A percentile compares a stretch with the other conserved stretches of the same genome.
These are phyloP conservation scores for Pardosa pseudoannulata DNA, from an alignment of 2,888 invertebrate species.

Conservation along the genomic window DNA sequence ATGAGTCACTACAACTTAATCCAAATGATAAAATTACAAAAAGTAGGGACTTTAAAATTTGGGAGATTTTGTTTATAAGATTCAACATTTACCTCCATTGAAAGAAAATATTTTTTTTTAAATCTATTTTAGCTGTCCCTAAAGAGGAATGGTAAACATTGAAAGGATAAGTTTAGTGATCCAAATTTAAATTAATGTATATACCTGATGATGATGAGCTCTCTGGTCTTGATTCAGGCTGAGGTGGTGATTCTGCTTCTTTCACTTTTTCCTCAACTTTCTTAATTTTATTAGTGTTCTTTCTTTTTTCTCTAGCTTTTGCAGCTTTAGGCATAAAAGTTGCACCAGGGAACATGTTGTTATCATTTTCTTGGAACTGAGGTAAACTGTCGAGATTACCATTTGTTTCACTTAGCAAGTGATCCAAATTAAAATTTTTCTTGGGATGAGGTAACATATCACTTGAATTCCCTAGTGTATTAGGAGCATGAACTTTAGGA, in stretches of 20 bases:
- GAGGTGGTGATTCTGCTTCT: constrained; percentile 55
- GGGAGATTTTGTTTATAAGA: no score
- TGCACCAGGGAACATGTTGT: constrained; percentile 40
- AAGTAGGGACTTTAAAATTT: no score
- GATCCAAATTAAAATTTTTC: constrained; percentile 63
- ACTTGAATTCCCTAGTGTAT: constrained; percentile 50
- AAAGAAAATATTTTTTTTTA: no score
- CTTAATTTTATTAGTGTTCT: constrained; percentile 35
- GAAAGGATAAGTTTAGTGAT: no score
- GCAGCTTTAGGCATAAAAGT: constrained; percentile 26
- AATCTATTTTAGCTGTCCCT: no score
- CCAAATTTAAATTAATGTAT: no score
- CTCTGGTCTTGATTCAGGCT: constrained; percentile 51
- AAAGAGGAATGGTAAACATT: no score
- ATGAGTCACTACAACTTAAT: no score
- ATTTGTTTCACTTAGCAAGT: constrained; percentile 66
- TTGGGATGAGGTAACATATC: constrained; percentile 53
- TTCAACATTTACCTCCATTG: no score
- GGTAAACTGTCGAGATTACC: constrained; percentile 37
- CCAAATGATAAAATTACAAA: no score
- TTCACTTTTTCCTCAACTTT: constrained; percentile 62
- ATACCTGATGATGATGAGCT: constrained; percentile 64
- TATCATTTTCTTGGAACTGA: constrained; percentile 45
- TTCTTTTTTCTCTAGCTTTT: constrained; percentile 45
- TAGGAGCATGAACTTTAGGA: constrained; percentile 54